These are phyloP conservation scores for Chorisops tibialis DNA, from an alignment of 2,888 invertebrate species.

Conservation along the genomic window DNA sequence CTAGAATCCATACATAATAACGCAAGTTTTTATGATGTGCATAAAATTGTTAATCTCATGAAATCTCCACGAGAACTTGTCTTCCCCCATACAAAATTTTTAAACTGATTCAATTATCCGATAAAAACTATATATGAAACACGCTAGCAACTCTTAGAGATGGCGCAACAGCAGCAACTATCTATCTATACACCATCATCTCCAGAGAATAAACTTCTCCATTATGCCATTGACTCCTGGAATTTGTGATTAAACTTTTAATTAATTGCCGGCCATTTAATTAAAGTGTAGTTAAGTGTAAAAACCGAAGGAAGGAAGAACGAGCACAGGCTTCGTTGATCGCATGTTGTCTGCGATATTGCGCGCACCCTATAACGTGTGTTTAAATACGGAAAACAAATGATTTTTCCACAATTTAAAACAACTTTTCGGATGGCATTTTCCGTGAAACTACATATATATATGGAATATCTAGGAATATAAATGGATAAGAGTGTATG, in stretches of 20 bases:
- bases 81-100: too few relatives aligned
- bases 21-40: too few relatives aligned
- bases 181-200: not conserved
- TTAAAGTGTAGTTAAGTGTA: constrained; percentile 48
- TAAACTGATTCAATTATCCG: too few relatives aligned
- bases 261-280: constrained; percentile 51
- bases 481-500: not conserved
- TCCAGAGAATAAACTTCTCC: constrained; percentile 29
- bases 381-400: not conserved
- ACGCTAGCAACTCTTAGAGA: too few relatives aligned
- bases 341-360: not conserved
- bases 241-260: constrained; percentile 50
- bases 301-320: constrained; percentile 1
- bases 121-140: too few relatives aligned
- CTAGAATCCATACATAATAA: too few relatives aligned
- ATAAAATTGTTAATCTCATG: too few relatives aligned
- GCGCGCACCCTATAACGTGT: not conserved
- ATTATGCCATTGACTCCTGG: constrained; percentile 45
- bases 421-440: not conserved
- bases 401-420: too few relatives aligned
- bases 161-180: not conserved
- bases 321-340: not conserved
- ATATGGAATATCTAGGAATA: too few relatives aligned
- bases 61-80: too few relatives aligned
- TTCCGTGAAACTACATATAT: not conserved